These are phyloP conservation scores for Venturia canescens DNA, from an alignment of 1,140 invertebrate genomes.

Conservation along the genomic window DNA sequence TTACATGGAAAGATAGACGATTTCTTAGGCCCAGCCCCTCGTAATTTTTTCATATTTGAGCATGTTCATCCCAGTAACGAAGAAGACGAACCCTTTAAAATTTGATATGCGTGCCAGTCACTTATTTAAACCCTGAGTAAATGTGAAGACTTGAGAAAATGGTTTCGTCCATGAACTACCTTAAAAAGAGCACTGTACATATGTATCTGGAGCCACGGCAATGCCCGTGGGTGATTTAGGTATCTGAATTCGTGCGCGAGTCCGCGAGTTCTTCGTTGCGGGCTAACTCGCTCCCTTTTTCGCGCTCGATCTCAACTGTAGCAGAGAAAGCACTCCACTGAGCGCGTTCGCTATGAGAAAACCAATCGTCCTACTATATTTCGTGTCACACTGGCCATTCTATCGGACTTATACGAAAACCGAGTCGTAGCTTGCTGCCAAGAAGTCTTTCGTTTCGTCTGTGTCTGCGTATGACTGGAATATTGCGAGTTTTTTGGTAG, in stretches of 20 bases:
- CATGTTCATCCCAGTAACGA: too few species aligned
- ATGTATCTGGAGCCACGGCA: constrained; percentile 7
- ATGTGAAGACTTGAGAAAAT: too few species aligned
- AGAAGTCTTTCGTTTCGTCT: neutral
- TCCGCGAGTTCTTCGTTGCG: neutral
- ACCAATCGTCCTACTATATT: constrained; percentile 2
- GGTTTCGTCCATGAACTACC: too few species aligned
- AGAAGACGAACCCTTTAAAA: too few species aligned
- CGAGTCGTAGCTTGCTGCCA: neutral
- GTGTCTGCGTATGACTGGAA: neutral
- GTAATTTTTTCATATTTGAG: too few species aligned
- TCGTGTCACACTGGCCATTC: neutral
- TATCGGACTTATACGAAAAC: neutral
- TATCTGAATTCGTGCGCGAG: constrained; percentile 50
- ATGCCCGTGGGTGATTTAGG: constrained; percentile 49
- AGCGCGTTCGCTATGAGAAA: neutral
- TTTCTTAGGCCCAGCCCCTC: too few species aligned
- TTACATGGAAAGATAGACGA: too few species aligned
- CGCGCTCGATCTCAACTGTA: neutral
- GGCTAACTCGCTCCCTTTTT: constrained; percentile 1
- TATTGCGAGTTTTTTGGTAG: neutral
- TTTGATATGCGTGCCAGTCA: too few species aligned
- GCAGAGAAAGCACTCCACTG: neutral
- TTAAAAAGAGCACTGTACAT: neutral
- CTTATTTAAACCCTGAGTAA: too few species aligned